phyloP scores from a whole-genome alignment of 1,140 invertebrate species.

The Drosophila takahashii region DNA sequence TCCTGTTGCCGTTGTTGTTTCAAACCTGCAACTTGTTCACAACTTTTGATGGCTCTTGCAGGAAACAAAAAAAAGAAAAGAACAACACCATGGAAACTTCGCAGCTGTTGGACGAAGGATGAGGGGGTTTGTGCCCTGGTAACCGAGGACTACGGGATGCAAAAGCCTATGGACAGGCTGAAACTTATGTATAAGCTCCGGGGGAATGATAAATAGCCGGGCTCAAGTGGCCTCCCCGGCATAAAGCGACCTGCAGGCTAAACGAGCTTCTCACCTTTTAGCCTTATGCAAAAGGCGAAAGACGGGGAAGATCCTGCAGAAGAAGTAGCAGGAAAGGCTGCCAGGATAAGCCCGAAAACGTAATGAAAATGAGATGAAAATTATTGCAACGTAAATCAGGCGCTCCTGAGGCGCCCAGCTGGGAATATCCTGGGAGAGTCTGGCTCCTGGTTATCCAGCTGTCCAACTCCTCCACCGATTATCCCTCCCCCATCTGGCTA shows the following conservation, averaged over 20 bases:
- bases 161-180: constrained; percentile 33
- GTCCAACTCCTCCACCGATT: constrained; percentile 18
- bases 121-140: not conserved
- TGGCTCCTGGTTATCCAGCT: constrained; percentile 29
- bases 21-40: constrained; percentile 66
- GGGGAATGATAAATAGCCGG: constrained; percentile 76
- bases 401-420: constrained; percentile 58
- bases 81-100: constrained; percentile 49
- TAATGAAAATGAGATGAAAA: constrained; percentile 83
- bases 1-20: constrained; percentile 38
- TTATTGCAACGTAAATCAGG: constrained; percentile 82
- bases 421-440: constrained; percentile 31
- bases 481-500: constrained; percentile 38
- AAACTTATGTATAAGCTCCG: constrained; percentile 57
- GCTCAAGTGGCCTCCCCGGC: constrained; percentile 44
- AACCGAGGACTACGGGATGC: constrained; percentile 32
- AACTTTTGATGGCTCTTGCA: constrained; percentile 55
- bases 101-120: constrained; percentile 35
- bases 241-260: constrained; percentile 43
- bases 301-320: constrained; percentile 4
- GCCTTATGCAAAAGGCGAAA: constrained; percentile 33
- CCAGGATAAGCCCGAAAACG: constrained; percentile 54
- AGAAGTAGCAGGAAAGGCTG: constrained; percentile 19
- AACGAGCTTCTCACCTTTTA: constrained; percentile 58
- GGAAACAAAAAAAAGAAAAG: constrained; percentile 23